Percentiles rank a stretch among this genome's conserved stretches.
Conservation (phyloP, 2,888 invertebrate species). For the Autographa gamma region DNA sequence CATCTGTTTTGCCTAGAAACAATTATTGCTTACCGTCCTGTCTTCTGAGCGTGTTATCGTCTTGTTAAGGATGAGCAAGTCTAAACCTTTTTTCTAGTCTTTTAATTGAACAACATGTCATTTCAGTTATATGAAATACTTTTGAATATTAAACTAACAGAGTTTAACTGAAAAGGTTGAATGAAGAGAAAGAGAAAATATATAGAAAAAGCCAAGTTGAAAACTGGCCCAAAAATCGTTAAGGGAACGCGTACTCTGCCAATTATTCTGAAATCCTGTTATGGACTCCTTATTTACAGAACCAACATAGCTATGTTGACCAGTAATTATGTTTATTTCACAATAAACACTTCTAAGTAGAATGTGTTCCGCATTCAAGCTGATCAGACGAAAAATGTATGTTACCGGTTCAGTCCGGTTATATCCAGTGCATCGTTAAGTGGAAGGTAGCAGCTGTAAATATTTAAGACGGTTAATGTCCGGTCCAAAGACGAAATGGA, state of each 20-base stretch:
- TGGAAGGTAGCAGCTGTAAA: conserved; percentile 17
- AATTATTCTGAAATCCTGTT: not conserved
- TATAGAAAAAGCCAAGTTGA: not conserved
- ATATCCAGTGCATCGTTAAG: conserved; percentile 12
- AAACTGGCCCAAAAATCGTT: not conserved
- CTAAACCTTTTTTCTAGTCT: too few species aligned
- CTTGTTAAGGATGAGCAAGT: too few species aligned
- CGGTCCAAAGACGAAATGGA: not conserved
- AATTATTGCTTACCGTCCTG: too few species aligned
- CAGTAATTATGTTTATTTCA: not conserved
- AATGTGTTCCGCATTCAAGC: conserved; percentile 22
- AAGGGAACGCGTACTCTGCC: not conserved
- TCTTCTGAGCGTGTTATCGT: too few species aligned
- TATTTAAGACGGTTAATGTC: conserved; percentile 17
- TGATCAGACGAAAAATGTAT: conserved; percentile 24
- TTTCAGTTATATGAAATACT: too few species aligned
- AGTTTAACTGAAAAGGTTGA: too few species aligned
- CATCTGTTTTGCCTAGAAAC: not conserved
- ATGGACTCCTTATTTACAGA: not conserved
- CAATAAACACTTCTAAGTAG: conserved; percentile 28
- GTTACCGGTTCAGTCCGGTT: conserved; percentile 28
- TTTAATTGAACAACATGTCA: too few species aligned
- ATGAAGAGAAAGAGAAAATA: not conserved
- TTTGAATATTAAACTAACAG: too few species aligned
- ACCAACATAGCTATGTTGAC: not conserved